A percentile compares a stretch with the other conserved stretches of the same genome.
phyloP scores from a whole-genome alignment of 2,797 vertebrate species.

The Anniella stebbinsi region DNA sequence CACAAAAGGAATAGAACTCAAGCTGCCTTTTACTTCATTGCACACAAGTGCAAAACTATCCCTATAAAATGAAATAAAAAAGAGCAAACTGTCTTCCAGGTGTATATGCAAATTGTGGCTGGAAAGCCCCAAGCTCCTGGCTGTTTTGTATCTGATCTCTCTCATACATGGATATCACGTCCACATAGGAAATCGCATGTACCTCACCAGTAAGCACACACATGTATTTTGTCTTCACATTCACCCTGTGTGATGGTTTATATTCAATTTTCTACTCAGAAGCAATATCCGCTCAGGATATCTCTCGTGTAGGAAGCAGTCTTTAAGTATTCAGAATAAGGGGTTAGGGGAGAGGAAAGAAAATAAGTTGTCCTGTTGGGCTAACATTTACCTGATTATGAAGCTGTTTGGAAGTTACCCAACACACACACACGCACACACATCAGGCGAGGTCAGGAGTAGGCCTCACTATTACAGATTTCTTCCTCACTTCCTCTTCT shows the following conservation, averaged over 20 bases:
- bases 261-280: neutral
- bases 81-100: neutral
- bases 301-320: neutral
- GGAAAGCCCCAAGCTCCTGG: neutral
- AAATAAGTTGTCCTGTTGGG: neutral
- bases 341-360: too few relatives aligned
- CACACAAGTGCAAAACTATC: neutral
- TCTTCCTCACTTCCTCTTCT: neutral
- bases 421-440: neutral
- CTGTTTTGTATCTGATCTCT: neutral
- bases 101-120: neutral
- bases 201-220: neutral
- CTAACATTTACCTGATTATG: neutral
- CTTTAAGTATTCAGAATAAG: neutral
- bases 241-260: neutral
- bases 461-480: neutral
- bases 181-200: neutral
- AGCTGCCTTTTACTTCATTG: neutral
- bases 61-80: neutral
- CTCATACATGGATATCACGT: too few relatives aligned
- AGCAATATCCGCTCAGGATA: neutral
- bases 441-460: neutral
- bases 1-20: neutral
- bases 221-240: neutral
- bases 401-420: neutral